Evolutionary conservation across 2,797 vertebrate genomes (phyloP).

Genomic region (Vireo griseus): DNA sequence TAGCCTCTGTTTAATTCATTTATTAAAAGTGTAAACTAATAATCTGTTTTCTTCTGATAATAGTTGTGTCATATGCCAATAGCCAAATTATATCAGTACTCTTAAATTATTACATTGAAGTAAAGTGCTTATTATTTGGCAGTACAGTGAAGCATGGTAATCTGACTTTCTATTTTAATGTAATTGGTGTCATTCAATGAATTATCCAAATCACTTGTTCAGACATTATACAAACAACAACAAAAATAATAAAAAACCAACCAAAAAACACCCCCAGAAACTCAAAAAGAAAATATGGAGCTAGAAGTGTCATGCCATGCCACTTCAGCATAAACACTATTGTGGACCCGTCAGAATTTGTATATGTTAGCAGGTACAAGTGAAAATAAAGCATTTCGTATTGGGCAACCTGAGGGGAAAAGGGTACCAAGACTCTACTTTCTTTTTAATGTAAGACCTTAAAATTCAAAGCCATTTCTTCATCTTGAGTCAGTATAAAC

Average conservation of each 20-base stretch:
- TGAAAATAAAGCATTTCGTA: conserved; percentile 9
- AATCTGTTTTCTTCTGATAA: not conserved
- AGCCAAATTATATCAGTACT: not conserved
- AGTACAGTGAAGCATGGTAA: not conserved
- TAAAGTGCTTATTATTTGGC: not conserved
- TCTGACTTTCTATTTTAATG: not conserved
- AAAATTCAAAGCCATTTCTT: conserved; percentile 66
- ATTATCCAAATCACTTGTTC: not conserved
- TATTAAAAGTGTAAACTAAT: not conserved
- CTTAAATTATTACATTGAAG: not conserved
- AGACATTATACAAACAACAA: not conserved
- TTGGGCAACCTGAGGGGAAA: not conserved
- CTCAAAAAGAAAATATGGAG: not conserved
- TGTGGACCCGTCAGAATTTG: not conserved
- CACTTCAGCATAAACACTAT: not conserved
- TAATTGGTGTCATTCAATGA: not conserved
- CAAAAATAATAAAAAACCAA: not conserved
- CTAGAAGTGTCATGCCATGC: not conserved
- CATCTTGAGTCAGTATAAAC: conserved; percentile 73
- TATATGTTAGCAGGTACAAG: not conserved
- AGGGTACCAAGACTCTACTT: conserved; percentile 1
- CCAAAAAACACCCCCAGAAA: not conserved
- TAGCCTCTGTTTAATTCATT: not conserved
- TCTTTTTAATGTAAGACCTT: conserved; percentile 60
- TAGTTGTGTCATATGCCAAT: not conserved